Percentiles rank a stretch among this genome's conserved stretches.
Conservation (phyloP, 2,888 invertebrate species). For the Thymelicus acteon region DNA sequence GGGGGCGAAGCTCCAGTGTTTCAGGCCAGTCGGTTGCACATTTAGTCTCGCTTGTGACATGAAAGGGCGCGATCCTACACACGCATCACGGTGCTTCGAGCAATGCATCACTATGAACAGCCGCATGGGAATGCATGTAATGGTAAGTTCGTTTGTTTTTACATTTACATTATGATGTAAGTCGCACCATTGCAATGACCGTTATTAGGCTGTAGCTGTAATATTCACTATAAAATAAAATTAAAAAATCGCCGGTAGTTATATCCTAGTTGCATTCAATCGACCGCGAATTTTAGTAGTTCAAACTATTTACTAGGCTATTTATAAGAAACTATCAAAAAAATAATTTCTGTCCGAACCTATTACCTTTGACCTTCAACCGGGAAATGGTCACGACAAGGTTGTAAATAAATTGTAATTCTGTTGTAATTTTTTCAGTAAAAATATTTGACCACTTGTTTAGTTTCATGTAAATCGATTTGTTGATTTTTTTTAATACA, state of each 20-base stretch:
- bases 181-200: too few relatives aligned
- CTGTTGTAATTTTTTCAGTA: neutral
- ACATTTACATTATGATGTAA: neutral
- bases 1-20: slow-evolving; percentile 64
- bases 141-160: slow-evolving; percentile 64
- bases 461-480: neutral
- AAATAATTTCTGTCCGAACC: neutral
- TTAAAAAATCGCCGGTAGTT: neutral
- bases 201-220: too few relatives aligned
- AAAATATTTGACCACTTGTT: neutral
- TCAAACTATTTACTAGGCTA: neutral
- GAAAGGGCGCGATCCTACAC: slow-evolving; percentile 83
- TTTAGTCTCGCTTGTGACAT: slow-evolving; percentile 85
- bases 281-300: neutral
- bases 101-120: slow-evolving; percentile 89
- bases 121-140: slow-evolving; percentile 85
- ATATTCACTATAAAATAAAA: neutral
- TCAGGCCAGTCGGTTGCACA: slow-evolving; percentile 66
- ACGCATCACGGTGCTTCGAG: slow-evolving; percentile 86
- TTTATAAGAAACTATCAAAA: neutral
- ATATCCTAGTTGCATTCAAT: neutral
- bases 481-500: neutral
- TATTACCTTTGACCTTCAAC: slow-evolving; percentile 11
- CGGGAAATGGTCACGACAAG: slow-evolving; percentile 6
- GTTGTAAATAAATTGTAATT: slow-evolving; percentile 1